Base-by-base conservation (phyloP, 92 coral and sea anemone genomes). In the Nematostella vectensis region DNA sequence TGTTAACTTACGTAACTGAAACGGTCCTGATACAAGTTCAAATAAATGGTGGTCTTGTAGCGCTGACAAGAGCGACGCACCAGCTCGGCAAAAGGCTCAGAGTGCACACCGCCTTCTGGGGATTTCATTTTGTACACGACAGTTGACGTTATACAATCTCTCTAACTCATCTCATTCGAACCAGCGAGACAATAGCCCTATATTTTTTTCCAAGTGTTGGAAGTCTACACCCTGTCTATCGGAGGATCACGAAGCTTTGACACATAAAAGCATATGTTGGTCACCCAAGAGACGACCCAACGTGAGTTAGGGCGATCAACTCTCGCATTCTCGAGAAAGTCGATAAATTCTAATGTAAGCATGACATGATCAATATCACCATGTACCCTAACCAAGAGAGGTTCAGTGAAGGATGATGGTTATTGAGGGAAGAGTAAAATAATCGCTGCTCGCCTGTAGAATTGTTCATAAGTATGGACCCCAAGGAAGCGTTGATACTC, bases 361-460 rank as follows among this genome's bases (percentile, higher is more conserved):
- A 54, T 55, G 16, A 72, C 72, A 18, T 72, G 66, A 3, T 55
- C 33, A 0, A 71, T 43, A 56, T 71, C 78, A 0, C n/a, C 47
- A 22, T 19, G 25, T 16, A 15, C 57, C 1, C 18, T 2, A 13
- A 68, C 55, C 0, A 40, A 50, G 31, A 55, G 50, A 0, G 79
- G 72, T 17, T 22, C 1, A 10, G 54, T 48, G 21, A 72, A 72
- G 6, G 40, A 29, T 28, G 37, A 64, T 63, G 40, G 29, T 67
- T 67, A 42, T 67, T 67, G 20, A 19, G 1, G 3, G 65, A 63
- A 26, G 84, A 8, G 28, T 77, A 68, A 24, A 57, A 59, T 11
- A 70, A 77, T 15, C 48, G 73, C 0, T 63, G 31, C 3, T 63
- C 69, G 17, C 61, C 70, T 17, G 79, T 70, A 27, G 70, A 78